Base-by-base conservation (phyloP, 2,888 invertebrate species). In the Epistrophe eligans region DNA sequence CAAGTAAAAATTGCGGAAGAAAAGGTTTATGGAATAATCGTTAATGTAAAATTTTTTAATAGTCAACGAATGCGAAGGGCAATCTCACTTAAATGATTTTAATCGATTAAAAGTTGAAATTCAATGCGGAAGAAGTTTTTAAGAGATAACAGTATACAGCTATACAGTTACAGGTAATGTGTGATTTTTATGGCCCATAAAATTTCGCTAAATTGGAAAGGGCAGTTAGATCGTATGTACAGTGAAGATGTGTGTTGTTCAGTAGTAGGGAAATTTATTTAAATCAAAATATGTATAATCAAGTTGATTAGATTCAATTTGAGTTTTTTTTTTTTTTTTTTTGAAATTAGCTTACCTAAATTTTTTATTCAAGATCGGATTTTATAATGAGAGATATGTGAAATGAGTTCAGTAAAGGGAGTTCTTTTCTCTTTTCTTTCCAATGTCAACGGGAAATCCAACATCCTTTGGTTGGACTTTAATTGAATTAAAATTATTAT, bases 21-120 rank as follows among this genome's bases (percentile, higher is more conserved):
- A n/a, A 24, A 17, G 35, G 4, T 58, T 58, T 32, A 28, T 2
- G 32, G 28, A 32, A 15, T 9, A 32, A 19, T 19, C 8, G 3
- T 28, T 28, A 28, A 6, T 28, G 28, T 55, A 8, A 9, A 8
- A 55, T 15, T 24, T 24, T 19, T 15, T 24, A 9, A 55, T n/a
- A 4, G 28, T 6, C 52, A 24, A 24, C 24, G 0, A 55, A 15
- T 38, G 17, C 17, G 17, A 35, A 58, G 11, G 17, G 35, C 58
- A 62, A 62, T 24, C 24, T 15, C 43, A 28, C n/a, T 43, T 62
- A 43, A 62, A 62, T 28, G 43, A 24, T 62, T 9, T 15, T 8
- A 62, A 62, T 62, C 40, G 11, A 43, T 13, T 62, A 24, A 10
- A 55, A 7, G 7, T 17, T 40, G 0, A 24, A 2, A 28, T 15